Evolutionary conservation across 2,113 vertebrate species (phyloP).

Genomic region (Alethe diademata): DNA sequence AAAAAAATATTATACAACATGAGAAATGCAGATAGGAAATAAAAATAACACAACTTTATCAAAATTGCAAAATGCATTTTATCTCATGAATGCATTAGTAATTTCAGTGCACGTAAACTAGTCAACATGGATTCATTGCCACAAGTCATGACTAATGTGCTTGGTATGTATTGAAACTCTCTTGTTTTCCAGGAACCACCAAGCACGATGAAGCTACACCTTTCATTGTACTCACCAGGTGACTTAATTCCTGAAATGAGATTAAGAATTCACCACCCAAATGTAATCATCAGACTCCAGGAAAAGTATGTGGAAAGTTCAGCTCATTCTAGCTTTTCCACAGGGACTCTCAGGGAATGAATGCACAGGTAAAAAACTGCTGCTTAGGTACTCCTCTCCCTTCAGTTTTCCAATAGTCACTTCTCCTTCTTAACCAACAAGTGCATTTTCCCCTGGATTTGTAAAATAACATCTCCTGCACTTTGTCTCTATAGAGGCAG

Average conservation of each 20-base stretch:
- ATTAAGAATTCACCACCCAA: slow-evolving; percentile 65
- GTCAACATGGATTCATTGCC: slow-evolving; percentile 23
- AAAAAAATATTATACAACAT: neutral
- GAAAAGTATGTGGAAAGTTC: slow-evolving; percentile 31
- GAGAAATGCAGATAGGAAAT: slow-evolving; percentile 2
- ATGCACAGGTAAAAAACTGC: neutral
- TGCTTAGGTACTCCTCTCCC: neutral
- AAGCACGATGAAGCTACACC: slow-evolving; percentile 41
- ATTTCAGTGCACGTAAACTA: slow-evolving; percentile 16
- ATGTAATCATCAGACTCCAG: slow-evolving; percentile 35
- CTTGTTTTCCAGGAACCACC: slow-evolving; percentile 60
- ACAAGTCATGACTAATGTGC: slow-evolving; percentile 13
- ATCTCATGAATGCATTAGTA: slow-evolving; percentile 22
- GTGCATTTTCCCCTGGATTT: neutral
- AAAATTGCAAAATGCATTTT: slow-evolving; percentile 15
- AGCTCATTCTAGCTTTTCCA: neutral
- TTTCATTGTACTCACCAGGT: slow-evolving; percentile 64
- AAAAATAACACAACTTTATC: slow-evolving; percentile 19
- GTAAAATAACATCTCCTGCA: neutral
- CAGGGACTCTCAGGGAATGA: neutral
- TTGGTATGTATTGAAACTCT: slow-evolving; percentile 34
- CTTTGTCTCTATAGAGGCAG: neutral
- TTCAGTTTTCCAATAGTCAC: neutral
- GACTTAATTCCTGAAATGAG: slow-evolving; percentile 62
- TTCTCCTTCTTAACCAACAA: neutral